Evolutionary conservation across 2,113 vertebrate genomes (phyloP).

Genomic region (Podiceps cristatus): DNA sequence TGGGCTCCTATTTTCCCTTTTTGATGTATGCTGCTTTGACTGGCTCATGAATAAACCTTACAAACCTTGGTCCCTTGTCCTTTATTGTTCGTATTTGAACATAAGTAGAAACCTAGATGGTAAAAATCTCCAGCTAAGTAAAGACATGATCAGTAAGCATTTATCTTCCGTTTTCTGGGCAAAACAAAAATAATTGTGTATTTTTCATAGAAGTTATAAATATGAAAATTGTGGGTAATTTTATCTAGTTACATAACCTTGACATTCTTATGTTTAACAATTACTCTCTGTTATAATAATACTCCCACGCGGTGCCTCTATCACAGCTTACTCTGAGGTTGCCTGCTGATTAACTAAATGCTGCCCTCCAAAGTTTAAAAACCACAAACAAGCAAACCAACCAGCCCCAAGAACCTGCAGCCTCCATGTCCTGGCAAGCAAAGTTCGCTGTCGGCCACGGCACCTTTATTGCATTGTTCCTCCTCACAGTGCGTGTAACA

Average conservation of each 20-base stretch:
- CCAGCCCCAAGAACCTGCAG: rapidly evolving
- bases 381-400: neutral
- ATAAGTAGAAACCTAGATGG: neutral
- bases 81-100: neutral
- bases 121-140: neutral
- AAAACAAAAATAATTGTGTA: neutral
- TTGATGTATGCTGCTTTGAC: neutral
- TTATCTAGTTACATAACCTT: neutral
- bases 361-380: neutral
- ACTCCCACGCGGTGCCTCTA: neutral
- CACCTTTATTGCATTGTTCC: neutral
- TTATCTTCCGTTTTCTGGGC: neutral
- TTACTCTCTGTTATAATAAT: neutral
- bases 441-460: neutral
- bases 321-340: neutral
- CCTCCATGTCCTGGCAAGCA: neutral
- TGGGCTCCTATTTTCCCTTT: neutral
- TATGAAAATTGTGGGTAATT: neutral
- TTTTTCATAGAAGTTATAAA: neutral
- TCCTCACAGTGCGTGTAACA: neutral
- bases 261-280: neutral
- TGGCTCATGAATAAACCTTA: neutral
- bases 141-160: neutral
- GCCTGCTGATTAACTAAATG: neutral
- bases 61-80: neutral